Percentiles rank a stretch among this genome's conserved stretches.
phyloP scores from a whole-genome alignment of 1,140 invertebrate species.

The Drosophila lowei region DNA sequence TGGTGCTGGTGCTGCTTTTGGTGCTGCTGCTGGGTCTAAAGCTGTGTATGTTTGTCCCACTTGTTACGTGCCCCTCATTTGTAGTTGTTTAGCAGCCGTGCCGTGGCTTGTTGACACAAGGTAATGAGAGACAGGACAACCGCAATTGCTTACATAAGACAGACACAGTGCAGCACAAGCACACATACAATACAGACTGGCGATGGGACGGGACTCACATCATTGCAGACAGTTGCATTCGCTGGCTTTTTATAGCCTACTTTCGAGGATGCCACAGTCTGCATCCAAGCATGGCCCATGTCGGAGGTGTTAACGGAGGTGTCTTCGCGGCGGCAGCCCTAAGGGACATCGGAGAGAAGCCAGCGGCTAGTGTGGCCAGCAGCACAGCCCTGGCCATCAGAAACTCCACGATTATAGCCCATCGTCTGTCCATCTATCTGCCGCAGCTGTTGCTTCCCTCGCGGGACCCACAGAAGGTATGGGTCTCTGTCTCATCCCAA shows the following conservation, averaged over 20 bases:
- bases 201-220: background rate
- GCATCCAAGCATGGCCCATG: conserved; percentile 62
- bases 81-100: conserved; percentile 52
- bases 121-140: conserved; percentile 72
- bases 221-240: conserved; percentile 14
- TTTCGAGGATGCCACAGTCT: conserved; percentile 53
- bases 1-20: background rate
- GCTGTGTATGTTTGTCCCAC: background rate
- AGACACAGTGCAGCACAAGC: conserved; percentile 34
- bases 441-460: conserved; percentile 69
- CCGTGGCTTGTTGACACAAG: conserved; percentile 77
- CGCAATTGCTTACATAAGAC: conserved; percentile 76
- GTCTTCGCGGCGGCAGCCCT: conserved; percentile 13
- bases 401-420: conserved; percentile 75
- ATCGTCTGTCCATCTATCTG: conserved; percentile 70
- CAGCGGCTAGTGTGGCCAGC: conserved; percentile 55
- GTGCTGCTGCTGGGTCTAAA: background rate
- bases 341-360: conserved; percentile 50
- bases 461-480: conserved; percentile 70
- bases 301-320: conserved; percentile 27
- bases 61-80: conserved; percentile 41
- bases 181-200: conserved; percentile 2
- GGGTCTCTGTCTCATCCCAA: no score
- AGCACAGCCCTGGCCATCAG: conserved; percentile 72
- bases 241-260: conserved; percentile 67